Evolutionary conservation across 2,797 vertebrate genomes (phyloP), one percentile per base, ranked within the genome.

Genomic region (Halcyon badia): DNA sequence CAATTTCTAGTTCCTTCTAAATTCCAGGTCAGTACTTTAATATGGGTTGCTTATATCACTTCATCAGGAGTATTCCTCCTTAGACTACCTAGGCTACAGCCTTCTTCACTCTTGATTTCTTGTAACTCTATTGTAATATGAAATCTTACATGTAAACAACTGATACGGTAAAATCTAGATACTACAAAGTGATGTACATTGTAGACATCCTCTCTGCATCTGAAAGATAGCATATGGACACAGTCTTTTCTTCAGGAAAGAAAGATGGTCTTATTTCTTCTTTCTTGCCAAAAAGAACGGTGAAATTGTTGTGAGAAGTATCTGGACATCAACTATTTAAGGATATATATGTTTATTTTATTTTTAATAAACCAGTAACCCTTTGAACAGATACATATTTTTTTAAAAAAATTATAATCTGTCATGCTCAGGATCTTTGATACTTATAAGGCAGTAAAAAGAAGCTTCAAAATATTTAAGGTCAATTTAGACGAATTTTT

Each of bases 151-250:
- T 33, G 13, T 51, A 56, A 85, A 42, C 4, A 76, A 72, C 7
- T 41, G 17, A 16, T 83, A 57, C 0, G 3, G 17, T 31, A 70
- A 84, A 90, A 57, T 58, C 41, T 66, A 69, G 31, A 44, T 62
- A 57, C 5, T 73, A 31, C 4, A 31, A 51, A 73, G 7, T 33
- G 4, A 65, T 44, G 15, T 2, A 60, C 1, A 0, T 14, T 72
- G 22, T 11, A 72, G 68, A 21, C 62, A 93, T 26, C 11, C n/a
- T 49, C 31, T 64, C 0, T 57, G 24, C 42, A 72, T 57, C 93
- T 82, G 88, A 83, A 94, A 85, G 37, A 42, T 5, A 42, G 2
- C 13, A 33, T 49, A 5, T 49, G 9, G 61, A 76, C 10, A 49
- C 9, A 77, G 18, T 3, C 13, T 81, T 77, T 72, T 42, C 19